A percentile compares a stretch with the other conserved stretches of the same genome.
phyloP scores from a whole-genome alignment of 1,140 invertebrate species.

The Caenorhabditis elegans region WBcel235 BX284606.5:9306501-9307000 shows the following conservation, averaged over 20 bases:
- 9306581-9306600: conserved; percentile 23
- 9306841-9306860: conserved; percentile 95
- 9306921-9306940: too few species aligned
- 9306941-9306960: too few species aligned
- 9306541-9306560: background rate
- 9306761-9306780: conserved; percentile 79
- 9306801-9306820: conserved; percentile 83
- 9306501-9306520: conserved; percentile 61
- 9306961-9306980: too few species aligned
- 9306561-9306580: conserved; percentile 10
- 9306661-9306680: conserved; percentile 9
- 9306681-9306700: background rate
- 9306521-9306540: conserved; percentile 20
- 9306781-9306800: conserved; percentile 84
- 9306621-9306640: background rate
- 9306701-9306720: conserved; percentile 81
- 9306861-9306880: conserved; percentile 72
- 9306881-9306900: too few species aligned
- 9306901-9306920: too few species aligned
- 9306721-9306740: conserved; percentile 90
- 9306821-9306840: conserved; percentile 84
- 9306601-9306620: background rate
- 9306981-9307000: too few species aligned
- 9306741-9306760: conserved; percentile 89
- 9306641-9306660: background rate